A percentile compares a stretch with the other conserved stretches of the same genome.
phyloP scores from a whole-genome alignment of 1,140 invertebrate species.

The Aricia agestis region DNA sequence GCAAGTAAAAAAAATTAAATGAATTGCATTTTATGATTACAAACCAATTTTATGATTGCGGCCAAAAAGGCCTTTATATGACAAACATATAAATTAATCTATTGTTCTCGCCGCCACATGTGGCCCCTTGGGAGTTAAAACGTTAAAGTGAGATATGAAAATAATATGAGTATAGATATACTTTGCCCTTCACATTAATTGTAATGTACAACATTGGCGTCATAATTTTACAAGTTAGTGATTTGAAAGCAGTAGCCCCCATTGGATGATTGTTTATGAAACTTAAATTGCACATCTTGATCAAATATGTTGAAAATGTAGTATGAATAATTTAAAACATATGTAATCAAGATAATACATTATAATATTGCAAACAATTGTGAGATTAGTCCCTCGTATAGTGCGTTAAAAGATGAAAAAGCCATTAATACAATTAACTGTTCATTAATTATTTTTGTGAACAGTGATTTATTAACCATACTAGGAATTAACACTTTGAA shows the following conservation, averaged over 20 bases:
- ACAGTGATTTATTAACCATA: neutral
- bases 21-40: too few relatives aligned
- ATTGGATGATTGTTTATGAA: neutral
- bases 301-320: neutral
- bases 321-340: neutral
- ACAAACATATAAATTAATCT: too few relatives aligned
- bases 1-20: too few relatives aligned
- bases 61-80: too few relatives aligned
- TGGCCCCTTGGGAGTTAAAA: too few relatives aligned
- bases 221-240: neutral
- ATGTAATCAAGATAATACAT: neutral
- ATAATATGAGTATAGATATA: too few relatives aligned
- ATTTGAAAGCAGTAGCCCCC: neutral
- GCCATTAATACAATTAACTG: neutral
- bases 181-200: neutral
- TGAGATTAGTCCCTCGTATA: neutral
- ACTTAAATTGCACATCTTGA: neutral
- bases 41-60: too few relatives aligned
- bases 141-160: too few relatives aligned
- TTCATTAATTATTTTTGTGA: neutral
- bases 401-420: neutral
- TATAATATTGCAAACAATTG: neutral
- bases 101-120: too few relatives aligned
- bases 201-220: neutral
- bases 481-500: neutral